Conservation (phyloP, 2,113 vertebrate species). For the Brachyhypopomus gauderio region DNA sequence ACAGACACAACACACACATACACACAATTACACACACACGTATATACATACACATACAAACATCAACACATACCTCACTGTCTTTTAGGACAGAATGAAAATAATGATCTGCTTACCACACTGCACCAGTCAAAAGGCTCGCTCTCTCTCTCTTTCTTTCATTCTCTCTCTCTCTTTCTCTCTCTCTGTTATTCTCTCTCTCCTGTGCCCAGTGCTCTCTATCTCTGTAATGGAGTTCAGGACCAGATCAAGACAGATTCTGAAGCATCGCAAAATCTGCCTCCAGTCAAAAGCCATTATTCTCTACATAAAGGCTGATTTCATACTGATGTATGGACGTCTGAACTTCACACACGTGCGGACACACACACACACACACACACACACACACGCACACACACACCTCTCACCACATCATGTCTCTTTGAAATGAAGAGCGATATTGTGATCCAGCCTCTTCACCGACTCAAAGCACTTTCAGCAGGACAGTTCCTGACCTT, state of each 20-base stretch:
- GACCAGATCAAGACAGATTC: neutral
- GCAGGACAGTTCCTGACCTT: no score
- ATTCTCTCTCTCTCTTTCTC: neutral
- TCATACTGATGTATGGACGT: neutral
- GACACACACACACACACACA: neutral
- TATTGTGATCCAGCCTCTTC: neutral
- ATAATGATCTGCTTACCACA: neutral
- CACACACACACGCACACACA: neutral
- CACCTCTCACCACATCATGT: neutral
- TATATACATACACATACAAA: no score
- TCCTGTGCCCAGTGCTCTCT: neutral
- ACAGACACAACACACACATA: no score
- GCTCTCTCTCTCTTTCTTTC: no score
- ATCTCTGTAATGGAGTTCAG: neutral
- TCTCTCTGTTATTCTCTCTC: neutral
- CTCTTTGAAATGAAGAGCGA: neutral
- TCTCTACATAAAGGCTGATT: conserved; percentile 1
- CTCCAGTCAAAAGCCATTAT: conserved; percentile 7
- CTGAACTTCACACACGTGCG: neutral
- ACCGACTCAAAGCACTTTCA: neutral
- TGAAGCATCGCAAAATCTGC: neutral
- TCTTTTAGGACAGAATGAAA: neutral
- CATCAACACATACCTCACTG: neutral
- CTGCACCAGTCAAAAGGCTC: neutral
- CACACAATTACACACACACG: no score